Evolutionary conservation across 2,113 vertebrate genomes (phyloP).

Genomic region (Callipepla squamata): DNA sequence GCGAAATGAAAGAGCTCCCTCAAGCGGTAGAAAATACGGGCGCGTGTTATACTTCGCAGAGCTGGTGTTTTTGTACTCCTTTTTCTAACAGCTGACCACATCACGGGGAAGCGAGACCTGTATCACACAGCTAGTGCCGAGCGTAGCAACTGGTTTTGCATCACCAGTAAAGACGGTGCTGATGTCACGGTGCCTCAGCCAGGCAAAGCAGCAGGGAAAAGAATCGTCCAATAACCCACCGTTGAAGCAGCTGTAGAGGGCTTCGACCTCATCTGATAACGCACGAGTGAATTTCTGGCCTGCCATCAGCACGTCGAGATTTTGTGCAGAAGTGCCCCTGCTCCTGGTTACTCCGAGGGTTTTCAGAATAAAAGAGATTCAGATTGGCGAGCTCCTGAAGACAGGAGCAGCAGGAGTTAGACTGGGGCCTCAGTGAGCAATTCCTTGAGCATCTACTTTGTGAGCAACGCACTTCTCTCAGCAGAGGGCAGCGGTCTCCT

Average conservation of each 20-base stretch:
- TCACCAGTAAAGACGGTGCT: background rate
- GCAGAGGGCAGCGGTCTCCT: constrained; percentile 46
- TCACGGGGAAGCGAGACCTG: background rate
- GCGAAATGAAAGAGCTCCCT: constrained; percentile 15
- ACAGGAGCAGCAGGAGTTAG: background rate
- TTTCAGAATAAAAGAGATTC: constrained; percentile 23
- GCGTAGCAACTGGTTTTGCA: background rate
- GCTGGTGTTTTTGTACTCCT: background rate
- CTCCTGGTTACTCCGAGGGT: background rate
- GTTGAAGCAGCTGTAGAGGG: background rate
- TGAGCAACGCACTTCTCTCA: background rate
- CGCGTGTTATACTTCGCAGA: background rate
- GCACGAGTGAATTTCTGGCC: constrained; percentile 35
- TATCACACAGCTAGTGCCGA: background rate
- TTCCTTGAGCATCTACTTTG: background rate
- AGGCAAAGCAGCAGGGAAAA: background rate
- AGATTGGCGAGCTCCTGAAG: background rate
- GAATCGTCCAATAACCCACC: background rate
- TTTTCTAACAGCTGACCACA: background rate
- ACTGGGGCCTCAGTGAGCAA: background rate
- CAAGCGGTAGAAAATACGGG: too few species aligned
- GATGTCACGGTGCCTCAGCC: background rate
- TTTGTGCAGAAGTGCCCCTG: background rate
- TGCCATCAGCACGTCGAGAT: background rate
- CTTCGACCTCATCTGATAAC: background rate